These are phyloP conservation scores for Psittacula echo DNA, from an alignment of 2,797 vertebrate species.

Conservation along the genomic window DNA sequence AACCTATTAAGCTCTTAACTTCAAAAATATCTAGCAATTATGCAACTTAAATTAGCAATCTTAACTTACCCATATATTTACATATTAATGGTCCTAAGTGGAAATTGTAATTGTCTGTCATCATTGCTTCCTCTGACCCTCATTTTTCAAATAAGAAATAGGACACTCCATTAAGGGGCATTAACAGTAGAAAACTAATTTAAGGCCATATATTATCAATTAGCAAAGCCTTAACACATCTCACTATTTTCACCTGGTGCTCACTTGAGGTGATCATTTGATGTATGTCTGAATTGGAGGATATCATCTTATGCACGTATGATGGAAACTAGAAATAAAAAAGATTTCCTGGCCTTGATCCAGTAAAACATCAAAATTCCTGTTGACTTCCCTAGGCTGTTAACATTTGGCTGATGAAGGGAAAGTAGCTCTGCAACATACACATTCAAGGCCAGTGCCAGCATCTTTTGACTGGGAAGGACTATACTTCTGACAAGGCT, in stretches of 20 bases:
- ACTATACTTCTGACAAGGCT: neutral
- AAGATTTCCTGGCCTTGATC: neutral
- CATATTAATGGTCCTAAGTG: slow-evolving; percentile 62
- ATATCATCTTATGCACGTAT: neutral
- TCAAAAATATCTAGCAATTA: slow-evolving; percentile 61
- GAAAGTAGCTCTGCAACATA: neutral
- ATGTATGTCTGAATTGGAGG: neutral
- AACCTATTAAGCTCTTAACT: slow-evolving; percentile 47
- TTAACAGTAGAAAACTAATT: slow-evolving; percentile 56
- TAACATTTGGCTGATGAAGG: neutral
- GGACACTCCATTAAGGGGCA: slow-evolving; percentile 51
- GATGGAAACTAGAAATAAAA: neutral
- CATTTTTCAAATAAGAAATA: slow-evolving; percentile 64
- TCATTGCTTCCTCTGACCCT: slow-evolving; percentile 51
- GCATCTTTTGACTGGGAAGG: neutral
- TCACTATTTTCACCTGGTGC: slow-evolving; percentile 3
- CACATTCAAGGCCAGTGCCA: neutral
- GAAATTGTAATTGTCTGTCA: slow-evolving; percentile 63
- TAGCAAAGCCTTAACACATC: slow-evolving; percentile 25
- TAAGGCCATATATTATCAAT: slow-evolving; percentile 57
- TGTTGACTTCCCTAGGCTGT: neutral
- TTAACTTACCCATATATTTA: slow-evolving; percentile 62
- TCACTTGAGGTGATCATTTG: slow-evolving; percentile 13
- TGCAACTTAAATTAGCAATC: slow-evolving; percentile 60
- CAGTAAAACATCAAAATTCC: neutral